Conservation (phyloP, 2,113 vertebrate genomes). For the Galbula dea region DNA sequence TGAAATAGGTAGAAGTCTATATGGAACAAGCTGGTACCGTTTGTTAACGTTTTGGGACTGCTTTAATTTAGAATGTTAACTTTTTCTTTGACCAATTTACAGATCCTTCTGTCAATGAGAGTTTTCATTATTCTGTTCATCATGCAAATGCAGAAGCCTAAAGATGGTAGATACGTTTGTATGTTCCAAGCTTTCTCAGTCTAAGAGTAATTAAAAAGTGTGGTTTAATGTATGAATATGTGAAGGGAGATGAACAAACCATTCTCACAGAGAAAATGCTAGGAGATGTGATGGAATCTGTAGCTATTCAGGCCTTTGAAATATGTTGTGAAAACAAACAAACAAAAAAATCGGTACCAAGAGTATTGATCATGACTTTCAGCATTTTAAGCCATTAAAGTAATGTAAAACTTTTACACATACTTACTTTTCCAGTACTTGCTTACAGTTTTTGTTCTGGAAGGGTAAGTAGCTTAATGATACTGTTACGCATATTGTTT, state of each 20-base stretch:
- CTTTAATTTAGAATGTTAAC: slow-evolving; percentile 1
- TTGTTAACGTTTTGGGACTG: not conserved
- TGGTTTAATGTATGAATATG: not conserved
- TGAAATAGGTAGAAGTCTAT: slow-evolving; percentile 1
- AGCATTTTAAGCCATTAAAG: slow-evolving; percentile 32
- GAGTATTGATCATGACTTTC: slow-evolving; percentile 32
- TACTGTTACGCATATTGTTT: slow-evolving; percentile 45
- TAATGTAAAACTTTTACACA: not conserved
- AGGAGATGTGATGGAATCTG: not conserved
- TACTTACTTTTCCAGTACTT: not conserved
- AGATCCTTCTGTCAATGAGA: not conserved
- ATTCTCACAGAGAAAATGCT: not conserved
- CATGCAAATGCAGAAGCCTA: not conserved
- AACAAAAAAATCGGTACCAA: slow-evolving; percentile 6
- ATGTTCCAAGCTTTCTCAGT: slow-evolving; percentile 43
- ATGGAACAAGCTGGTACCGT: not conserved
- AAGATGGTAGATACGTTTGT: not conserved
- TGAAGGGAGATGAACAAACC: slow-evolving; percentile 49
- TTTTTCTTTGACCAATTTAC: not conserved
- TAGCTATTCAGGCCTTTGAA: slow-evolving; percentile 23
- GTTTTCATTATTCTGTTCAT: not conserved
- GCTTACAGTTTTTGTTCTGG: slow-evolving; percentile 34
- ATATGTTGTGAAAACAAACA: slow-evolving; percentile 37
- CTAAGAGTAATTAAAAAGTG: slow-evolving; percentile 56
- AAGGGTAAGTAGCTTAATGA: slow-evolving; percentile 24